Conservation (phyloP, 2,888 invertebrate genomes). For the Aleiodes leptofemur region DNA sequence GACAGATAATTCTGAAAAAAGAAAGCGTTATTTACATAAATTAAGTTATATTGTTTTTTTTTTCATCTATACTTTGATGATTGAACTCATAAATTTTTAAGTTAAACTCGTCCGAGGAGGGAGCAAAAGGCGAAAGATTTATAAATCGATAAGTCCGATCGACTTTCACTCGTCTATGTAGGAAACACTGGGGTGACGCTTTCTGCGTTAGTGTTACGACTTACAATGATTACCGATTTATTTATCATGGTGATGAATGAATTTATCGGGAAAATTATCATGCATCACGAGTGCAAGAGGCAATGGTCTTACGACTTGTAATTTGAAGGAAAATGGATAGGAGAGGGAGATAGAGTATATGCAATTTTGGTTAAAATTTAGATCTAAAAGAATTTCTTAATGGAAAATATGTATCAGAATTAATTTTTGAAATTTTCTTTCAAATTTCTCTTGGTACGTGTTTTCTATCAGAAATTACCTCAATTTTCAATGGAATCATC, state of each 20-base stretch:
- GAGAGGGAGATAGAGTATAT: no score
- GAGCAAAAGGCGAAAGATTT: slow-evolving; percentile 50
- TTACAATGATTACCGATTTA: slow-evolving; percentile 52
- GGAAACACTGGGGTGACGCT: slow-evolving; percentile 56
- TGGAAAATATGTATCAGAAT: no score
- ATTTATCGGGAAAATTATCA: no score
- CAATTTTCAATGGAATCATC: background rate
- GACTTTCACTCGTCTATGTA: slow-evolving; percentile 63
- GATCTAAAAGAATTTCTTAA: no score
- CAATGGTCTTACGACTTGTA: no score
- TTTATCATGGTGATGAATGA: background rate
- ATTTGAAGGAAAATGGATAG: no score
- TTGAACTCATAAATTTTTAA: slow-evolving; percentile 1
- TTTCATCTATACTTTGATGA: no score
- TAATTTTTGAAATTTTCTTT: no score
- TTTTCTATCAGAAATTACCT: no score
- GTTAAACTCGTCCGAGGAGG: background rate
- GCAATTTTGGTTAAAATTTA: no score
- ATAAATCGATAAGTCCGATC: slow-evolving; percentile 62
- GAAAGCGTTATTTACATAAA: slow-evolving; percentile 39
- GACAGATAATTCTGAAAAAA: background rate
- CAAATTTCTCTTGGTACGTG: no score
- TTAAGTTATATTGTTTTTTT: background rate
- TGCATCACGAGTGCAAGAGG: no score
- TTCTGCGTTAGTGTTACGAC: slow-evolving; percentile 44